phyloP scores from a whole-genome alignment of 1,140 invertebrate species.

The Anagrus nilaparvatae region DNA sequence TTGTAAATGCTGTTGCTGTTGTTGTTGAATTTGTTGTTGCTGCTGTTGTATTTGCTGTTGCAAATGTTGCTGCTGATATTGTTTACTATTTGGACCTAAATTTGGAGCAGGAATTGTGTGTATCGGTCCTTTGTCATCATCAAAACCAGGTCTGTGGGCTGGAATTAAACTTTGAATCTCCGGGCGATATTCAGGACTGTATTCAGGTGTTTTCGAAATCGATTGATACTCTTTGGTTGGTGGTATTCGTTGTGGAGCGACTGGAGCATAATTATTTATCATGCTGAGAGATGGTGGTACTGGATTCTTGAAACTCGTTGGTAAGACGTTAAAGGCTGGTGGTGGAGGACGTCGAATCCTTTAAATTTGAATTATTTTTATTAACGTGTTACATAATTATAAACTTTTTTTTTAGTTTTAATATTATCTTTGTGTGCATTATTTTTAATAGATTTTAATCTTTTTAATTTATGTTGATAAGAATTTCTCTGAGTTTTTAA shows the following conservation, averaged over 20 bases:
- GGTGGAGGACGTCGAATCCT: constrained; percentile 27
- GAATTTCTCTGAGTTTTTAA: no score
- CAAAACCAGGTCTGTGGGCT: constrained; percentile 25
- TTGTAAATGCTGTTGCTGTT: no score
- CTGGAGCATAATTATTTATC: constrained; percentile 20
- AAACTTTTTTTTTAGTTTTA: no score
- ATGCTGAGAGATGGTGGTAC: constrained; percentile 23
- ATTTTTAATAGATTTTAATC: no score
- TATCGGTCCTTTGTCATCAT: constrained; percentile 59
- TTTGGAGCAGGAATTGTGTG: constrained; percentile 75
- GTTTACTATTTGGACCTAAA: constrained; percentile 42
- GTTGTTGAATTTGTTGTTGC: no score
- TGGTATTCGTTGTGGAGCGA: constrained; percentile 5
- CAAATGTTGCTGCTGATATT: constrained; percentile 14
- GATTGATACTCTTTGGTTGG: constrained; percentile 28
- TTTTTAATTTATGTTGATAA: no score
- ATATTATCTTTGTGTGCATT: no score
- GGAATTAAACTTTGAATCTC: constrained; percentile 23
- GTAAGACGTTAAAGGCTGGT: constrained; percentile 25
- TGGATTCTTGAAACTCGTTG: constrained; percentile 25
- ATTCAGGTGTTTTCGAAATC: constrained; percentile 28
- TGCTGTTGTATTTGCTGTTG: not conserved
- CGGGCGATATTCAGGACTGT: constrained; percentile 27
- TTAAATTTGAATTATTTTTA: constrained; percentile 1
- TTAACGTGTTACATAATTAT: constrained; percentile 1